Conservation (phyloP, 1,140 invertebrate genomes). For the Papilio glaucus region DNA sequence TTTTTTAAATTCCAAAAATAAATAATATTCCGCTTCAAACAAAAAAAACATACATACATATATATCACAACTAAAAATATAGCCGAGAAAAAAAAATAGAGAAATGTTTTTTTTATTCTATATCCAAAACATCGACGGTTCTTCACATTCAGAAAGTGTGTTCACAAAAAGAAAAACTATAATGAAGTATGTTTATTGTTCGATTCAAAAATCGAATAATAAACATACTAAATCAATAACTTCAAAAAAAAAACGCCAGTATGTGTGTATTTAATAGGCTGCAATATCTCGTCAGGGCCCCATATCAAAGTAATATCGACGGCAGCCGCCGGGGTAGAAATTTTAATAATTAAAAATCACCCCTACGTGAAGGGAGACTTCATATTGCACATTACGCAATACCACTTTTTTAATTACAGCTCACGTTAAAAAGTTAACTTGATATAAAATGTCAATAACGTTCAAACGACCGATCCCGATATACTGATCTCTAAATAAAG, state of each 20-base stretch:
- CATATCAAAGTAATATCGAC: conserved; percentile 73
- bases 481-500: background rate
- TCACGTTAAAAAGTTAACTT: conserved; percentile 39
- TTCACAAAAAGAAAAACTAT: background rate
- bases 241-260: conserved; percentile 41
- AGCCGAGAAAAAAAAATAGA: background rate
- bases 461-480: background rate
- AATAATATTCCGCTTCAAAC: too few species aligned
- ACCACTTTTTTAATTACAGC: conserved; percentile 81
- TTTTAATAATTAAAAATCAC: conserved; percentile 83
- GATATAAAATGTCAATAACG: conserved; percentile 15
- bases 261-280: conserved; percentile 53
- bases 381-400: conserved; percentile 73
- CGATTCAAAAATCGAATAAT: background rate
- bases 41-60: too few species aligned
- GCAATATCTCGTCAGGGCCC: conserved; percentile 46
- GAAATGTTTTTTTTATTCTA: background rate
- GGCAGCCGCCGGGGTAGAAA: conserved; percentile 70
- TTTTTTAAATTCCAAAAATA: too few species aligned
- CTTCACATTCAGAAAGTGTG: background rate
- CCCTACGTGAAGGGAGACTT: conserved; percentile 69
- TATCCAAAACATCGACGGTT: background rate
- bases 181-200: background rate
- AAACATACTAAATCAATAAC: conserved; percentile 10
- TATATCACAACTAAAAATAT: too few species aligned